Percentiles rank a stretch among this genome's conserved stretches.
These are phyloP conservation scores for Brenthis hecate DNA, from an alignment of 2,888 invertebrate genomes.

Conservation along the genomic window DNA sequence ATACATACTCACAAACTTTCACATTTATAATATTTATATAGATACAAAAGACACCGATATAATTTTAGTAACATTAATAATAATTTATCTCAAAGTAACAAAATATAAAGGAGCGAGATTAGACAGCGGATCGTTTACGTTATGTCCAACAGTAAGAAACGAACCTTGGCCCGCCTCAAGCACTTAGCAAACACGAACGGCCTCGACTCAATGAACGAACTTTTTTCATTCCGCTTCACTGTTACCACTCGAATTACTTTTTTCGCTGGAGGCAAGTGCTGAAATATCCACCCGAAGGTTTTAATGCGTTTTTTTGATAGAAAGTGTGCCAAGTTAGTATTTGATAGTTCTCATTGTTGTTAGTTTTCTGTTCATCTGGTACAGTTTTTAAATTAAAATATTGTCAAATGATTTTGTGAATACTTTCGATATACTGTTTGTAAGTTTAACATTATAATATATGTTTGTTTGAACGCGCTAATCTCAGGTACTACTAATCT, in stretches of 20 bases:
- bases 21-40: no score
- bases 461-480: no score
- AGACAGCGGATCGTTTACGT: conserved; percentile 24
- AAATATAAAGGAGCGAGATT: conserved; percentile 16
- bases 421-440: not conserved
- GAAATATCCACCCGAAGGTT: conserved; percentile 39
- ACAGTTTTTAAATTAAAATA: not conserved
- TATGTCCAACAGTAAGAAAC: conserved; percentile 31
- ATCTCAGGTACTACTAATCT: no score
- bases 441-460: no score
- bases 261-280: conserved; percentile 41
- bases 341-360: conserved; percentile 11
- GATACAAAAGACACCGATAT: no score
- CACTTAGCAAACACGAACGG: conserved; percentile 31
- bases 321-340: conserved; percentile 22
- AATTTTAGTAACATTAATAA: no score
- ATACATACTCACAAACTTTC: no score
- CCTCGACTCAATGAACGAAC: conserved; percentile 39
- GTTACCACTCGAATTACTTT: conserved; percentile 44
- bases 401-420: not conserved
- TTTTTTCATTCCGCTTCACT: conserved; percentile 49
- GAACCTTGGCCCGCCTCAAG: conserved; percentile 35
- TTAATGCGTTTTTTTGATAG: conserved; percentile 36
- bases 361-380: not conserved
- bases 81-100: no score